phyloP scores from a whole-genome alignment of 2,113 vertebrate species.

The Callithrix jacchus region DNA sequence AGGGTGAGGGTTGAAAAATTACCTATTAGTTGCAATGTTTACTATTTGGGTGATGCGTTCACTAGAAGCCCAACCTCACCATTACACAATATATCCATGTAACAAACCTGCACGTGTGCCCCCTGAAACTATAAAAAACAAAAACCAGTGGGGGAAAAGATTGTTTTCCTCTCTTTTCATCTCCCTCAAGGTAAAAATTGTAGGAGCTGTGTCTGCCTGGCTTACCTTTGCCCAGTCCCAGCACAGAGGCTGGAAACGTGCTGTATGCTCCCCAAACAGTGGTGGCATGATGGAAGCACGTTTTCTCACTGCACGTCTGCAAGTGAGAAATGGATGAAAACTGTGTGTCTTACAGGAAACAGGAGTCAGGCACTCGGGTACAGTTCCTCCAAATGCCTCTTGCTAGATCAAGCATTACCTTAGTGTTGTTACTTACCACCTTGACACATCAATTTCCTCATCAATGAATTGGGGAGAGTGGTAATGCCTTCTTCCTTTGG shows the following conservation, averaged over 20 bases:
- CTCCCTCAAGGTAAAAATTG: background rate
- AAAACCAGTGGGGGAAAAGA: no score
- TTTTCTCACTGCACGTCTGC: accelerated
- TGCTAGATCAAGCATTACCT: background rate
- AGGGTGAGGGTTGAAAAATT: no score
- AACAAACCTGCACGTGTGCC: no score
- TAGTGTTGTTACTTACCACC: background rate
- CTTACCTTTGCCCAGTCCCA: background rate
- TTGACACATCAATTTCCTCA: background rate
- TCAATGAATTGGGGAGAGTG: background rate
- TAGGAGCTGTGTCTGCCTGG: background rate
- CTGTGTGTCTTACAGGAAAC: background rate
- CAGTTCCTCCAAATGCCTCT: background rate
- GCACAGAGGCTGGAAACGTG: no score
- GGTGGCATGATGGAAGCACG: accelerated
- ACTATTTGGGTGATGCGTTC: no score
- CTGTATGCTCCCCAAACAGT: background rate
- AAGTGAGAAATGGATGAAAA: background rate
- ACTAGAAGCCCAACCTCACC: no score
- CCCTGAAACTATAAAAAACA: no score
- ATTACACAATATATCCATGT: no score
- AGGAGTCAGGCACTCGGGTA: background rate
- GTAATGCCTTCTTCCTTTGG: background rate
- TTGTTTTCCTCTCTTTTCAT: background rate
- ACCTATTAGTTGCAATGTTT: no score